Evolutionary conservation across 1,140 invertebrate species (phyloP), one percentile per base, ranked within the genome.

Genomic region (Apocrypta bakeri): DNA sequence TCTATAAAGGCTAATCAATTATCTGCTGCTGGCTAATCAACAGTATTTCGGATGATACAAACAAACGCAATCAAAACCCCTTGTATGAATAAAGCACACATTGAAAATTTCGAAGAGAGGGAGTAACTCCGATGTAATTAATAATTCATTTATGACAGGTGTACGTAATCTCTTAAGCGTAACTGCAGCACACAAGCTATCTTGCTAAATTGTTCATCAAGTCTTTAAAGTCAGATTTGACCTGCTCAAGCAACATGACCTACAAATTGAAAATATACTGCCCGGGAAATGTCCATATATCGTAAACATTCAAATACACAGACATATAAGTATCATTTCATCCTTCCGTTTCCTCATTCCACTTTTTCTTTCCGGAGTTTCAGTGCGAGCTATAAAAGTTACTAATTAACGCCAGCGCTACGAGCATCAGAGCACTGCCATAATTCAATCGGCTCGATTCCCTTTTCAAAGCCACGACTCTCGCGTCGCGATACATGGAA

Each of bases 321-420:
- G n/a, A n/a, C n/a, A n/a, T n/a, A n/a, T n/a, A n/a, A n/a, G n/a
- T n/a, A n/a, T n/a, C n/a, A n/a, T n/a, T n/a, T n/a, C n/a, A n/a
- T 56, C 48, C 48, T 6, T 17, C 48, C n/a, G n/a, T 56, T 17
- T 21, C 21, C 48, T 56, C 21, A n/a, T 56, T 56, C 48, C 48
- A 56, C 48, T n/a, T n/a, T n/a, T 56, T 56, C 48, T 7, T 56
- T 4, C 2, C n/a, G n/a, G 14, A 56, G 17, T 56, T n/a, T 56
- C 48, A 56, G n/a, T n/a, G n/a, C 21, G 17, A 69, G 68, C 17
- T 29, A 33, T 69, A 69, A 69, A 69, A 69, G 68, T 69, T 31
- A 69, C 68, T 69, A 69, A 69, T 69, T 69, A 69, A 69, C 68
- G 68, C 63, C n/a, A 24, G 3, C 2, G 66, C 27, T 12, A 9